phyloP scores from a whole-genome alignment of 2,113 vertebrate genomes.

The Seriola rivoliana region DNA sequence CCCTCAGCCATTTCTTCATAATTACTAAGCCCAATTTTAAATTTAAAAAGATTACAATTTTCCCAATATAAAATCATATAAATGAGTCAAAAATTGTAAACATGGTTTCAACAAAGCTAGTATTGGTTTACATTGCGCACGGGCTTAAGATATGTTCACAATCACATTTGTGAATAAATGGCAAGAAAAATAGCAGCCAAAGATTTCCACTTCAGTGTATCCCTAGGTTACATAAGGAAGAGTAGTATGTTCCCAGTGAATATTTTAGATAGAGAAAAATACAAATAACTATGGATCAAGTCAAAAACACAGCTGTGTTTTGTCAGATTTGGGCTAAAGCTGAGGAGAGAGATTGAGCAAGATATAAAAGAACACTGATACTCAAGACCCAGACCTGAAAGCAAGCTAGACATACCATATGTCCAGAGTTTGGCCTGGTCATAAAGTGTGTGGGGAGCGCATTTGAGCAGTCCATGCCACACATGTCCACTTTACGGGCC shows the following conservation, averaged over 20 bases:
- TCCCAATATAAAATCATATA: background rate
- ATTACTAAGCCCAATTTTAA: background rate
- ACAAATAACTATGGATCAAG: background rate
- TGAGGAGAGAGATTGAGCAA: conserved; percentile 24
- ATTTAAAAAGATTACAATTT: background rate
- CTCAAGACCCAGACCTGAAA: conserved; percentile 1
- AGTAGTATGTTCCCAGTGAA: background rate
- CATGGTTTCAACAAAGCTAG: background rate
- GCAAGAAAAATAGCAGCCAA: background rate
- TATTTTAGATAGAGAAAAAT: background rate
- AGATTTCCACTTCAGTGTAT: conserved; percentile 11
- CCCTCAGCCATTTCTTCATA: background rate
- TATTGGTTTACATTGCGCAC: too few species aligned
- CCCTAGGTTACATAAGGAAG: background rate
- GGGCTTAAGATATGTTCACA: background rate
- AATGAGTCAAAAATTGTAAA: background rate
- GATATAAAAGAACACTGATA: conserved; percentile 11
- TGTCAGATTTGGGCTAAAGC: background rate
- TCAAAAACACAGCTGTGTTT: background rate
- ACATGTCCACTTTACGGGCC: conserved; percentile 65
- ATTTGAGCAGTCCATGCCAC: conserved; percentile 44
- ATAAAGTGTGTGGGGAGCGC: conserved; percentile 50
- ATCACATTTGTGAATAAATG: background rate
- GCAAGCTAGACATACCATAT: conserved; percentile 16
- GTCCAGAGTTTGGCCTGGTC: conserved; percentile 37